Evolutionary conservation across 2,113 vertebrate species (phyloP).

Genomic region (Eolophus roseicapilla): DNA sequence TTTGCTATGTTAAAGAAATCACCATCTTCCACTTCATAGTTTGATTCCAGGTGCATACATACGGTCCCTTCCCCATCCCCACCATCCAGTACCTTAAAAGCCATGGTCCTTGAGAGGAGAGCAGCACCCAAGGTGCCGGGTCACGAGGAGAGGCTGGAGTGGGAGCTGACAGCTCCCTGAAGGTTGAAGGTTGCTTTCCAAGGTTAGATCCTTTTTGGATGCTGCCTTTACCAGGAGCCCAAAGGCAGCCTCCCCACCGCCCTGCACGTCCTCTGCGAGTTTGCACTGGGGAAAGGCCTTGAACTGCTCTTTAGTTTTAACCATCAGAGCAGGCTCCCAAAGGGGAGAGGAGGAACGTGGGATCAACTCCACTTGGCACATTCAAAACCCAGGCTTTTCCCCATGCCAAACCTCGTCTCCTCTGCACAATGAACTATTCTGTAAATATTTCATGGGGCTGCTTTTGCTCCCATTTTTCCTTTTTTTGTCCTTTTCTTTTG

Average conservation of each 20-base stretch:
- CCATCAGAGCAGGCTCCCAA: neutral
- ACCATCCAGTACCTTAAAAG: neutral
- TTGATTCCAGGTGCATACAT: neutral
- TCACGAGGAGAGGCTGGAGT: neutral
- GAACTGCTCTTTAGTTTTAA: neutral
- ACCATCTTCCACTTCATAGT: slow-evolving; percentile 42
- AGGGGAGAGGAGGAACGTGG: neutral
- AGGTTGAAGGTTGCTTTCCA: neutral
- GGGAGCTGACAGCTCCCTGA: neutral
- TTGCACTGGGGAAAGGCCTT: neutral
- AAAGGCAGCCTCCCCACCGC: neutral
- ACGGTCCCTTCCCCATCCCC: neutral
- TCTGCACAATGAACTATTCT: slow-evolving; percentile 7
- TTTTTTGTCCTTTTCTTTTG: neutral
- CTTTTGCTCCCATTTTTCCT: neutral
- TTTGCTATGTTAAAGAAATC: slow-evolving; percentile 49
- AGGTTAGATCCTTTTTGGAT: neutral
- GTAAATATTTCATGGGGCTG: slow-evolving; percentile 24
- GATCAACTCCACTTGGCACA: neutral
- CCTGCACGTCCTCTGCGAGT: neutral
- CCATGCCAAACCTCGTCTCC: neutral
- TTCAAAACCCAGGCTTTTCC: neutral
- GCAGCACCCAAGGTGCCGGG: neutral
- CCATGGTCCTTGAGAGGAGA: neutral
- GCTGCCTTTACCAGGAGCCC: neutral